A percentile compares a stretch with the other conserved stretches of the same genome.
phyloP scores from a whole-genome alignment of 2,888 invertebrate genomes.

The Polydesmus complanatus region DNA sequence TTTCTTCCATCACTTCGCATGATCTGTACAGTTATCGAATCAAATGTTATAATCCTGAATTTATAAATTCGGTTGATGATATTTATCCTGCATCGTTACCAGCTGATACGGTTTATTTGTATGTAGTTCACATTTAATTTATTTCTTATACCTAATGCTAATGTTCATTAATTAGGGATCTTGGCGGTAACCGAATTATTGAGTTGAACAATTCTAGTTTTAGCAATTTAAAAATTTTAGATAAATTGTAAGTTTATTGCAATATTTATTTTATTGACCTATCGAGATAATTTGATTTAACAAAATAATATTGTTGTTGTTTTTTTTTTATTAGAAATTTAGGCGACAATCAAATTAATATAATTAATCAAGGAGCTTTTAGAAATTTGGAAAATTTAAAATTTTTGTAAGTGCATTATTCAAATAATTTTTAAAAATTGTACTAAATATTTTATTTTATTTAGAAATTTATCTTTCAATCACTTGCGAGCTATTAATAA shows the following conservation, averaged over 20 bases:
- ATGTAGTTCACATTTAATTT: background rate
- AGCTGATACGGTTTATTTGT: background rate
- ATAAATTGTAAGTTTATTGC: slow-evolving; percentile 41
- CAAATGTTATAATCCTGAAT: background rate
- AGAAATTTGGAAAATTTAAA: slow-evolving; percentile 51
- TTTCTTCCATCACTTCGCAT: no score
- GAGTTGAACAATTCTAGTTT: slow-evolving; percentile 54
- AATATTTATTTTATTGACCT: background rate
- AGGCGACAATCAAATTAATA: slow-evolving; percentile 15
- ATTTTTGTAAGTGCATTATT: slow-evolving; percentile 49
- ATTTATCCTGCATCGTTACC: background rate
- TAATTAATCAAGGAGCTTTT: slow-evolving; percentile 54
- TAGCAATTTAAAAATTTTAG: slow-evolving; percentile 49
- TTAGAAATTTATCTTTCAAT: slow-evolving; percentile 10
- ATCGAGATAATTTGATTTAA: background rate
- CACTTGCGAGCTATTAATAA: slow-evolving; percentile 33
- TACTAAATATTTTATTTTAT: background rate
- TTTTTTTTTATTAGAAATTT: slow-evolving; percentile 13
- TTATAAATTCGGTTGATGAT: background rate
- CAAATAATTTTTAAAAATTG: slow-evolving; percentile 11
- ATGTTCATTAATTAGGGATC: slow-evolving; percentile 26
- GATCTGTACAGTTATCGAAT: background rate
- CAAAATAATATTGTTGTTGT: background rate
- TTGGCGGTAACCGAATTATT: slow-evolving; percentile 55
- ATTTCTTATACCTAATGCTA: background rate